Evolutionary conservation across 1,140 invertebrate species (phyloP), one percentile per base, ranked within the genome.

Genomic region (Teleogryllus occipitalis): DNA sequence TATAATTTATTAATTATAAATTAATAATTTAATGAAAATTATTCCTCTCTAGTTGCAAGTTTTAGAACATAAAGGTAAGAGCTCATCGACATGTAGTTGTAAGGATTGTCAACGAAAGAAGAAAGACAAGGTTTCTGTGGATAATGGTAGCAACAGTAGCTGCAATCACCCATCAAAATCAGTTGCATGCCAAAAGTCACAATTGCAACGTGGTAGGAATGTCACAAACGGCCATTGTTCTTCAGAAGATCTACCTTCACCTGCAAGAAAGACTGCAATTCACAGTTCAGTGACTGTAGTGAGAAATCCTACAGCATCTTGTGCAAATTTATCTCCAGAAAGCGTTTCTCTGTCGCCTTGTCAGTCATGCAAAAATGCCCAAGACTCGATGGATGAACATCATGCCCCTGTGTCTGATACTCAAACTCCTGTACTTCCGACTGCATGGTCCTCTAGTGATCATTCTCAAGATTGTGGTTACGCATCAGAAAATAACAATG

Each of bases 401-500:
- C 8, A 75, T 75, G 74, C 46, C 46, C 74, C 3, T 75, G 54
- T 65, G 10, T 18, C 54, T 65, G 54, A 65, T 18, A 14, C 54
- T 14, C 54, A 10, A 79, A 48, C 78, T 47, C 39, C 75, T 76
- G 39, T 14, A 39, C 10, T 47, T 47, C 46, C n/a, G 78, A 54
- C 78, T 87, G 87, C 79, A 88, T 88, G 90, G 82, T 90, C 88
- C 21, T 89, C 88, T 6, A 91, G 89, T 82, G 92, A 93, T 83
- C 90, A 90, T 82, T 92, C 91, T n/a, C 92, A 93, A 84, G 94
- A 96, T 85, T 95, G 92, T 84, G 94, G 94, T 49, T 96, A 95
- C 84, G 93, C 92, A 27, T 95, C 93, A 12, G 93, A 93, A 81
- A 91, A 91, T 82, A 93, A 92, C 83, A 92, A 92, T 80, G 91